Base-by-base conservation (phyloP, 2,113 vertebrate species). In the Todiramphus chloris region DNA sequence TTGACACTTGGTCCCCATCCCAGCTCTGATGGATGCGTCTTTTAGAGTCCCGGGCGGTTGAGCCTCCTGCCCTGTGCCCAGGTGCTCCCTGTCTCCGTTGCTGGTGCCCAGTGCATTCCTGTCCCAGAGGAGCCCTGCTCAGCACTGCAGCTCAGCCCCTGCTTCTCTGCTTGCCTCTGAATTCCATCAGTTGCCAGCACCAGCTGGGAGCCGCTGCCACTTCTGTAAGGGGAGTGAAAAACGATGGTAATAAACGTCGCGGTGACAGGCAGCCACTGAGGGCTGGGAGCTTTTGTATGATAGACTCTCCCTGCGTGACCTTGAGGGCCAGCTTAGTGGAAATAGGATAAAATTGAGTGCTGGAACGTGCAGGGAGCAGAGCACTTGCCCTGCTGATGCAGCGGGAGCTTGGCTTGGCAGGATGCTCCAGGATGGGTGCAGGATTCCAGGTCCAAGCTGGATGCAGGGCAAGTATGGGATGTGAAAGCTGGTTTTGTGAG, bases 211-310 rank as follows among this genome's bases (percentile, higher is more conserved):
- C 77, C 68, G 89, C 76, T 86, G 64, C 77, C 28, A 3, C 5
- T 0, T 21, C n/a, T 5, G 16, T n/a, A 20, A 20, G 9, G 28
- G 74, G 50, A 75, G 50, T 16, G 87, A 51, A 21, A 79, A 75
- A 56, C 0, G 3, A 3, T 9, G 0, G 2, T 59, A 27, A 76
- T 79, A 70, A 83, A 87, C 0, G 0, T 23, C 21, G 31, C 0
- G 1, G 82, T 51, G 87, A 68, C 55, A 46, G 84, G 74, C 5
- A 7, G 59, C 46, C 5, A 1, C 39, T 0, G 1, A 37, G 46
- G 62, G 58, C 24, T 44, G 16, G 82, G 5, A 48, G 44, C 63
- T 69, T 16, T 28, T 28, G 30, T 25, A 1, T 39, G 43, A 39
- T 10, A 8, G 39, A 27, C 53, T 72, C 35, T 87, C 84, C 53